Evolutionary conservation across 2,797 vertebrate species (phyloP), one percentile per base, ranked within the genome.

Genomic region (Ataeniobius toweri): DNA sequence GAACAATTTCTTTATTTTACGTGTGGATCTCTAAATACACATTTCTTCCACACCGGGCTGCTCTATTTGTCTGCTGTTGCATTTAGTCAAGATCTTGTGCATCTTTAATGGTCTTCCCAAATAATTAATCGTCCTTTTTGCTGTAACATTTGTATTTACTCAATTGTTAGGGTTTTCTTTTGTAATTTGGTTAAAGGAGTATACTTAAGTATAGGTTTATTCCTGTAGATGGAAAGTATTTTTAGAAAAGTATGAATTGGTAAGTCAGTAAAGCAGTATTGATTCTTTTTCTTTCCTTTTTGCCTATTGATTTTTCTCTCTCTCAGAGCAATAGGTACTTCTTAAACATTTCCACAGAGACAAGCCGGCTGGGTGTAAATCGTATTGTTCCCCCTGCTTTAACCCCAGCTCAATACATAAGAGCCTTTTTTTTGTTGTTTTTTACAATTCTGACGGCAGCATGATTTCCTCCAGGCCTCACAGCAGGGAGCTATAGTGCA

Each of bases 401-500:
- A 85, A 86, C 83, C 85, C 85, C 88, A 58, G 61, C 80, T 90
- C 91, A 88, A 83, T 89, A 83, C 88, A 89, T 69, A 78, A 84
- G 83, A 79, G 74, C 83, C 39, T 39, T 65, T 39, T 39, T 20
- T 65, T 36, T 61, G 3, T 36, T 68, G 22, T 68, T 69, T 91
- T 93, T 89, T 86, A 85, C 82, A 87, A 85, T 86, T 76, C 90
- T 91, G 81, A 76, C 28, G 83, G 85, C 88, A 85, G 83, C 55
- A n/a, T 87, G 84, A 86, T 93, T 91, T 92, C 88, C 92, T 89
- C 83, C 89, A 93, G 92, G 93, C 93, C 88, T 81, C 88, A 75
- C 90, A 91, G 91, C 92, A 91, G 91, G 89, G 89, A 86, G 82
- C 85, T 92, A 72, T 87, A 92, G 89, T 92, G 87, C 88, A 83